A percentile compares a stretch with the other conserved stretches of the same genome.
Conservation (phyloP, 2,797 vertebrate species). For the Chloroceryle amazona region DNA sequence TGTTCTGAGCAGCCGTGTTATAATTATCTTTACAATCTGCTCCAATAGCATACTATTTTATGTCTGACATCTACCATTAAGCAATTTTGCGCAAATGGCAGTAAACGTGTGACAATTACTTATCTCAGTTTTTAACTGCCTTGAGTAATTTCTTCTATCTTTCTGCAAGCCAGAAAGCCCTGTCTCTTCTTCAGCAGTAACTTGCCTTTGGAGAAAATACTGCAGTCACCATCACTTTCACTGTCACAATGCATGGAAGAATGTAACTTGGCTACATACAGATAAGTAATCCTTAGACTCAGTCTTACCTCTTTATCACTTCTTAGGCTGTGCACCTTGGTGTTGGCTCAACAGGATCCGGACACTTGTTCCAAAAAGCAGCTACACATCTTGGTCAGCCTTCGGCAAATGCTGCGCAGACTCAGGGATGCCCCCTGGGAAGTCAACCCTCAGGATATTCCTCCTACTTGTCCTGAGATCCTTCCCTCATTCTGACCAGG, state of each 20-base stretch:
- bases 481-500: not conserved
- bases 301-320: not conserved
- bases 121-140: not conserved
- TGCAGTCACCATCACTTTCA: not conserved
- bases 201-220: not conserved
- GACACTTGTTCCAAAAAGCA: not conserved
- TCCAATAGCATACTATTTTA: not conserved
- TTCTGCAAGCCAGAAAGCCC: not conserved
- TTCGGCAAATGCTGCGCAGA: not conserved
- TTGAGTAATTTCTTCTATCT: not conserved
- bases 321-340: not conserved
- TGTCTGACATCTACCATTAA: not conserved
- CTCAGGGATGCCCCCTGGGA: not conserved
- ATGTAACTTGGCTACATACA: not conserved
- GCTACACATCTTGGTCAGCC: not conserved
- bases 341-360: not conserved
- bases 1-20: not conserved
- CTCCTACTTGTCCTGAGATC: not conserved
- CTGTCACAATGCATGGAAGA: not conserved
- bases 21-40: slow-evolving; percentile 31
- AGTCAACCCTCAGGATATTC: not conserved
- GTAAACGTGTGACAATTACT: not conserved
- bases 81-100: not conserved
- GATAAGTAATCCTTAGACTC: not conserved
- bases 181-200: not conserved